Conservation (phyloP, 2,888 invertebrate genomes). For the Julus scandinavius region DNA sequence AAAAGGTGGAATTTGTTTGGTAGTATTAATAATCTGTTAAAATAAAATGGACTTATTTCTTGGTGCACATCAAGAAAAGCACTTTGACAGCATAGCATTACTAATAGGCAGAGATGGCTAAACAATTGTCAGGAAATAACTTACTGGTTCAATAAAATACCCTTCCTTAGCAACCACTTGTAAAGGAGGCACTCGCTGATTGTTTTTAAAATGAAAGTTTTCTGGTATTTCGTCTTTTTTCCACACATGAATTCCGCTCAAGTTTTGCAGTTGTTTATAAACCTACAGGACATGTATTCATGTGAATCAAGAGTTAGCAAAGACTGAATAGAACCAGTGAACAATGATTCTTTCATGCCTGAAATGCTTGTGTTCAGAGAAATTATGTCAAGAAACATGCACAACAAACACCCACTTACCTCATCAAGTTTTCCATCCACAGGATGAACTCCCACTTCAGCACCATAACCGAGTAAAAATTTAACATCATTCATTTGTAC, state of each 20-base stretch:
- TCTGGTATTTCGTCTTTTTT: slow-evolving; percentile 60
- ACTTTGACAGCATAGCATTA: not conserved
- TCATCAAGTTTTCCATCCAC: slow-evolving; percentile 49
- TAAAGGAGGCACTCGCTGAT: slow-evolving; percentile 59
- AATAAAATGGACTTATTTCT: not conserved
- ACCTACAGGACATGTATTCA: not conserved
- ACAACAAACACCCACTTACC: not conserved
- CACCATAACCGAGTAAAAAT: slow-evolving; percentile 58
- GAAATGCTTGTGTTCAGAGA: not conserved
- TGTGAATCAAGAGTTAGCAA: too few species aligned
- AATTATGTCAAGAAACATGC: not conserved
- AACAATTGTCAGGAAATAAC: not conserved
- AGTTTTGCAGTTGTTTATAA: slow-evolving; percentile 35
- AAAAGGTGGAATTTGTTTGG: slow-evolving; percentile 48
- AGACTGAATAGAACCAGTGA: too few species aligned
- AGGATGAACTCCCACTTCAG: slow-evolving; percentile 51
- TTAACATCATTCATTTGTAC: slow-evolving; percentile 56
- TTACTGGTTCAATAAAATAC: slow-evolving; percentile 58
- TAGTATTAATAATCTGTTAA: slow-evolving; percentile 34
- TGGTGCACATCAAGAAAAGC: not conserved
- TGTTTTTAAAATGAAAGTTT: slow-evolving; percentile 59
- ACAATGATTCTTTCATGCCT: not conserved
- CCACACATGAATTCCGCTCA: slow-evolving; percentile 59
- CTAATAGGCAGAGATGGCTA: not conserved
- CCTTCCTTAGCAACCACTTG: slow-evolving; percentile 60